Evolutionary conservation across 2,113 vertebrate genomes (phyloP).

Genomic region (Athene noctua): DNA sequence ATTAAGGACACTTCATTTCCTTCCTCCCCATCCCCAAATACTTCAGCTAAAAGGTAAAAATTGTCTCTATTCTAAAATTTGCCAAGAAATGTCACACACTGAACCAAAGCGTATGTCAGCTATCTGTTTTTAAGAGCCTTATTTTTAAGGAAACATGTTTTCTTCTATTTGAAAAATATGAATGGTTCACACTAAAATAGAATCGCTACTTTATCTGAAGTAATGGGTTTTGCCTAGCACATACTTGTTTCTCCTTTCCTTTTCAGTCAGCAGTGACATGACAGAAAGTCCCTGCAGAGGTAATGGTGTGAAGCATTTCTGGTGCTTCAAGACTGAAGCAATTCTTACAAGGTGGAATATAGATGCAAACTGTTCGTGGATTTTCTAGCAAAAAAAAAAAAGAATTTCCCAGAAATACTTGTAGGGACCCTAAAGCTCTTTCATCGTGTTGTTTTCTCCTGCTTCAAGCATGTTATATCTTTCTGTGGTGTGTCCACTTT

Average conservation of each 20-base stretch:
- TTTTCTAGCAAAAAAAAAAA: not conserved
- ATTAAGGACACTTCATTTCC: not conserved
- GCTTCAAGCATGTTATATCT: not conserved
- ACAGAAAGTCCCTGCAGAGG: not conserved
- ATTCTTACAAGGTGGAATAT: not conserved
- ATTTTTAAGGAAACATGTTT: not conserved
- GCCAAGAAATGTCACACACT: not conserved
- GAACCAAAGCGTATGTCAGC: not conserved
- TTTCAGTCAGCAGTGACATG: not conserved
- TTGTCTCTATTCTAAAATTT: not conserved
- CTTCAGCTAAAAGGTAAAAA: not conserved
- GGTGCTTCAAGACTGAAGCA: not conserved
- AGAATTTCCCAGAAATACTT: not conserved
- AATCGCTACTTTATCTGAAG: not conserved
- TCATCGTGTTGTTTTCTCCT: not conserved
- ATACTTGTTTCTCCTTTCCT: not conserved
- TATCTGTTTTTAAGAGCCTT: not conserved
- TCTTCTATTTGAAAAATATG: not conserved
- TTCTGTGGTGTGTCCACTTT: not conserved
- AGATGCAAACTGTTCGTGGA: not conserved
- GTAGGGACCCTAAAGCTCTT: not conserved
- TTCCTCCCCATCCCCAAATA: not conserved
- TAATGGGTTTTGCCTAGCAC: not conserved
- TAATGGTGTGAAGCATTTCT: not conserved
- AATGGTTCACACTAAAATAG: not conserved